Evolutionary conservation across 2,797 vertebrate genomes (phyloP).

Genomic region (Lepilemur septentrionalis): DNA sequence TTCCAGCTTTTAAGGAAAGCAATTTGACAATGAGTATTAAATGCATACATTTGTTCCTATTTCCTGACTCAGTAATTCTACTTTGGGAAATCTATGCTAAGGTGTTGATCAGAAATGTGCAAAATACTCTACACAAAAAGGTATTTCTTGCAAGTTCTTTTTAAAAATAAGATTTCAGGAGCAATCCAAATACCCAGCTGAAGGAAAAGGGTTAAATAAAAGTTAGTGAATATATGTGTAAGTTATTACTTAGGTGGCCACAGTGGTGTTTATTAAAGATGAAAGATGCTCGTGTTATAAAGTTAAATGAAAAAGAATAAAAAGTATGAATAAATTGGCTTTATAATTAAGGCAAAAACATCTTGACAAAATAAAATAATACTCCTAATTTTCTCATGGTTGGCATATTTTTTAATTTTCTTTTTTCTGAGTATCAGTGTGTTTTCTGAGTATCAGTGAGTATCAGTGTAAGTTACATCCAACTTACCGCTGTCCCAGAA

Average conservation of each 20-base stretch:
- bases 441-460: neutral
- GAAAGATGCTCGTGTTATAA: neutral
- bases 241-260: neutral
- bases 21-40: neutral
- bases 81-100: neutral
- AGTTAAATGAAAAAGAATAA: neutral
- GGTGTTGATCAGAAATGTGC: neutral
- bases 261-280: neutral
- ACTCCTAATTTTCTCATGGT: neutral
- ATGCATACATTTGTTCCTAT: neutral
- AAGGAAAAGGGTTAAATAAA: neutral
- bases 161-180: neutral
- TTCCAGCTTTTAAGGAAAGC: neutral
- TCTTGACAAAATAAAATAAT: neutral
- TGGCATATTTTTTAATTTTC: neutral
- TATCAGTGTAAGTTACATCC: neutral
- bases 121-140: neutral
- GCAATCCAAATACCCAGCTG: neutral
- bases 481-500: neutral
- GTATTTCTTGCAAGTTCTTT: neutral
- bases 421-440: neutral
- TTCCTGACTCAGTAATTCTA: neutral
- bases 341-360: neutral
- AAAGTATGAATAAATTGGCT: neutral
- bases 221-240: neutral